Evolutionary conservation across 2,113 vertebrate genomes (phyloP), one percentile per base, ranked within the genome.

Genomic region (Murina feae): DNA sequence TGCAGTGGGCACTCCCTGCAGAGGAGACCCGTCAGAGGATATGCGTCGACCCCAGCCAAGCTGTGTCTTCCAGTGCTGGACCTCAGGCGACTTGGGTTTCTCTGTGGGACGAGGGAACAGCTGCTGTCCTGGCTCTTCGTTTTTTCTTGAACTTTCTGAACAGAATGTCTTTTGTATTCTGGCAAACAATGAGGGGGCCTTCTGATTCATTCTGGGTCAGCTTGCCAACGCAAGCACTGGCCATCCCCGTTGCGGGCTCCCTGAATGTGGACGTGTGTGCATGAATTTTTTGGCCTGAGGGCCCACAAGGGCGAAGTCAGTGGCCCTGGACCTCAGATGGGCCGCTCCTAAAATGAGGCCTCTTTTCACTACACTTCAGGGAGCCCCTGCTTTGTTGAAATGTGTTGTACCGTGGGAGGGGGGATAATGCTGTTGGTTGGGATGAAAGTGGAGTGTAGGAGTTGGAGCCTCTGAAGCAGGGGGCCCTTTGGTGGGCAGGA

Each of bases 81-180:
- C 74, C 69, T 90, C 32, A 83, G 84, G 82, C 78, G 72, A 68
- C 91, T 86, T 76, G 79, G 72, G 49, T 95, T 91, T 96, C 92
- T 96, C 84, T 79, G 72, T 95, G 74, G 85, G 94, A 44, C 69
- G 75, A 93, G 47, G 90, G 95, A 95, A 97, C 96, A 97, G 96
- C 96, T 95, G 97, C 85, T 65, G 93, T 97, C 97, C 96, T 97
- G 97, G 97, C 97, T 98, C 92, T 98, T 97, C 20, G 0, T 53
- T 95, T 98, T 98, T 97, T 98, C 97, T 97, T 98, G 97, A 97
- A 98, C 97, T 98, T 97, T 98, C 96, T 90, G 95, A 98, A 99
- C 99, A 99, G 98, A 98, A 96, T 97, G 94, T 97, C 98, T 98
- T 98, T 99, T 99, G 99, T 99, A 95, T 98, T 97, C 89, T 89